Evolutionary conservation across 2,113 vertebrate species (phyloP), one percentile per base, ranked within the genome.

Genomic region (Bolborhynchus lineola): DNA sequence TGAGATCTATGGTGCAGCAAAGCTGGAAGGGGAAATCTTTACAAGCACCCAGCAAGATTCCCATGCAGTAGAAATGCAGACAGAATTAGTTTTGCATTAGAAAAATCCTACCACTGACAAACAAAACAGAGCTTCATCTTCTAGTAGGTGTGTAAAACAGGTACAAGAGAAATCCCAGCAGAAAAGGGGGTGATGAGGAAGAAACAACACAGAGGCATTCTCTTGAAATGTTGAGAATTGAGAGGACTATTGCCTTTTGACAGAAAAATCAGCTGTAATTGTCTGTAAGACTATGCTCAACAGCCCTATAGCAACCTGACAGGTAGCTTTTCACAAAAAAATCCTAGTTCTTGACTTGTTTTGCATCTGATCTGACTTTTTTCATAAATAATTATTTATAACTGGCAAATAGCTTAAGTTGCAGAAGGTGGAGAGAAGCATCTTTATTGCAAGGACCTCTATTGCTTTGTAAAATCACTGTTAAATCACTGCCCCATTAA

Each of bases 21-120:
- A 79, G 72, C 77, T 82, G 72, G 69, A 84, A 84, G 65, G 65
- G 72, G 76, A 91, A 91, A 41, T 35, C 47, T 84, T 63, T 92
- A 20, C 39, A 84, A 64, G 75, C 28, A 62, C 9, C 19, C 31
- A 10, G 4, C 20, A n/a, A 46, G 6, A 11, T 83, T 93, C 87
- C 62, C 70, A 52, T n/a, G 6, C 16, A 53, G 8, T 7, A 68
- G 69, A 35, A 93, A 88, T 9, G 42, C 37, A 44, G 35, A 23
- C 52, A 60, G 11, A 2, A 3, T 41, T 11, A 18, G 21, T 24
- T 44, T 33, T 46, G 4, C 13, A 10, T 35, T 39, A 59, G 13
- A 72, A 90, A 86, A 78, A 39, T 6, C 19, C 16, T 42, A 25
- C 4, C 3, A 7, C 13, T 37, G 47, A 63, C 49, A 82, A 74